A percentile compares a stretch with the other conserved stretches of the same genome.
phyloP scores from a whole-genome alignment of 1,140 invertebrate species.

The Penaeus indicus region DNA sequence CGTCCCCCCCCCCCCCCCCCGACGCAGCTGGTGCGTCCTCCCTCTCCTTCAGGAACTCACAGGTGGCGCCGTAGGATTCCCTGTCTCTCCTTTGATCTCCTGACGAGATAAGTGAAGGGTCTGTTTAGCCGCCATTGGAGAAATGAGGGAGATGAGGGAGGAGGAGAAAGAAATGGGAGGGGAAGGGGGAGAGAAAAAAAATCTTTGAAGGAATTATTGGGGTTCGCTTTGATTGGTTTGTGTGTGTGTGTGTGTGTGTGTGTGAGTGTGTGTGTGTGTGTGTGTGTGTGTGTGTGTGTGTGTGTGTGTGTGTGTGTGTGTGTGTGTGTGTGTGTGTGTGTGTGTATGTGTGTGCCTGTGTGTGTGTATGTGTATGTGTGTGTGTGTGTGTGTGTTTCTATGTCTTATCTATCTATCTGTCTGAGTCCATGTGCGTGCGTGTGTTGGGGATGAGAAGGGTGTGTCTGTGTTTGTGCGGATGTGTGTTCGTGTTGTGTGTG shows the following conservation, averaged over 20 bases:
- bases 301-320: constrained; percentile 42
- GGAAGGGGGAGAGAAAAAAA: not conserved
- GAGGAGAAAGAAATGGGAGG: not conserved
- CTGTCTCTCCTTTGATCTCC: too few relatives aligned
- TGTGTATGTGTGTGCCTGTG: not conserved
- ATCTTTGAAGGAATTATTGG: not conserved
- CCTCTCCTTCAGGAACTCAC: not conserved
- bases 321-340: constrained; percentile 1
- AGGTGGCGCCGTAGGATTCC: too few relatives aligned
- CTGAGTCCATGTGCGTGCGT: not conserved
- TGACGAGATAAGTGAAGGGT: too few relatives aligned
- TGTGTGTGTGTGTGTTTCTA: not conserved
- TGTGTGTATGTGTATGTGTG: constrained; percentile 24
- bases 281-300: constrained; percentile 40
- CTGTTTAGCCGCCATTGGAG: too few relatives aligned
- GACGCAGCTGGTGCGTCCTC: not conserved
- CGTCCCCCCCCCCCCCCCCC: not conserved
- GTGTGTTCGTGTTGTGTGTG: constrained; percentile 36
- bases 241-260: too few relatives aligned
- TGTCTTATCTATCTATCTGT: not conserved
- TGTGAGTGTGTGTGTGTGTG: too few relatives aligned
- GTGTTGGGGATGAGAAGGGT: not conserved
- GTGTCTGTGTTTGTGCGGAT: constrained; percentile 41
- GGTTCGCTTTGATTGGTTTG: not conserved
- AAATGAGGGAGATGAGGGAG: not conserved